Evolutionary conservation across 2,113 vertebrate genomes (phyloP).

Genomic region (Glareola pratincola): DNA sequence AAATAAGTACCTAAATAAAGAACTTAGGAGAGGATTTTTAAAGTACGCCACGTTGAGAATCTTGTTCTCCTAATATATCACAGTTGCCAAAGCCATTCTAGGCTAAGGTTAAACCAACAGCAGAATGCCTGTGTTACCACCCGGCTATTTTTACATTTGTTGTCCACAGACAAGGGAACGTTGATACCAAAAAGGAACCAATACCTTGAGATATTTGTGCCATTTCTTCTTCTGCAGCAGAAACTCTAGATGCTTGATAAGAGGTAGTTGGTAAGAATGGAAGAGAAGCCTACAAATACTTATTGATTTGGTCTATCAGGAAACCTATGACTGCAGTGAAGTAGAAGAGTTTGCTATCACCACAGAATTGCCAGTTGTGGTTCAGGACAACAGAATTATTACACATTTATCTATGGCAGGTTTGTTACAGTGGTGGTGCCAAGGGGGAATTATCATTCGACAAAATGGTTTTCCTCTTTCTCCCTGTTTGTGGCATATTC

Average conservation of each 20-base stretch:
- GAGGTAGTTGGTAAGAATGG: not conserved
- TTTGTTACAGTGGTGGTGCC: not conserved
- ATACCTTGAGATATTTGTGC: not conserved
- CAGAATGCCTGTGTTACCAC: not conserved
- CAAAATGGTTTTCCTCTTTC: not conserved
- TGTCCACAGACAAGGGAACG: not conserved
- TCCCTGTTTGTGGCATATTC: not conserved
- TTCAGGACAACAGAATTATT: not conserved
- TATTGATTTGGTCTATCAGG: not conserved
- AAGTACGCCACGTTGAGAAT: not conserved
- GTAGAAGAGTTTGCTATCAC: not conserved
- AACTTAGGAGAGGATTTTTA: not conserved
- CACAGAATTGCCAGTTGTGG: not conserved
- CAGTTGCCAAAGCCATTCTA: not conserved
- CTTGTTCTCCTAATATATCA: not conserved
- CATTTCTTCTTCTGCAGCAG: not conserved
- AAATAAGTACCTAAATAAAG: not conserved
- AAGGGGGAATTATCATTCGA: not conserved
- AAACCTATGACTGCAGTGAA: not conserved
- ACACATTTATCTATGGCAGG: not conserved
- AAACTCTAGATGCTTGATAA: not conserved
- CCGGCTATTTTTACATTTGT: not conserved
- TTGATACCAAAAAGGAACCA: not conserved
- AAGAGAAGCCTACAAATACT: not conserved
- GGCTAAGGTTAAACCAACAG: not conserved